Conservation (phyloP, 2,888 invertebrate species). For the Polymixis flavicincta region DNA sequence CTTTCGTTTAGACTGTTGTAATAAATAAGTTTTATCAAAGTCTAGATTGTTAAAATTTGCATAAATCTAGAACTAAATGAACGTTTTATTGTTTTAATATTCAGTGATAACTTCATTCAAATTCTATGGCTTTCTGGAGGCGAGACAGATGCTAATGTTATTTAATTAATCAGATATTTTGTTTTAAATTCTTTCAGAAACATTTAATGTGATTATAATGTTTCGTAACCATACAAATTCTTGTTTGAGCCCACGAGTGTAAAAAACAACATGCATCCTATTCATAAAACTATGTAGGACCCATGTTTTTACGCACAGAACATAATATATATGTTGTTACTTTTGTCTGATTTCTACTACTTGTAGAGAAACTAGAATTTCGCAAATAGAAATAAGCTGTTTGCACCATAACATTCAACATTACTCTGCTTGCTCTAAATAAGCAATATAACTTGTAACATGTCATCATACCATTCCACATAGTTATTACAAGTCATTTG, state of each 20-base stretch:
- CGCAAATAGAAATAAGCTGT: not conserved
- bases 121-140: not conserved
- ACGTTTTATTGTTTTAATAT: constrained; percentile 11
- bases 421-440: not conserved
- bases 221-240: constrained; percentile 5
- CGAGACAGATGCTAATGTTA: not conserved
- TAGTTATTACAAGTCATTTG: constrained; percentile 35
- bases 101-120: not conserved
- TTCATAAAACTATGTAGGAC: not conserved
- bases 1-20: constrained; percentile 22
- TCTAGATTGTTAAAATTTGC: constrained; percentile 20
- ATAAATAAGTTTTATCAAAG: constrained; percentile 10
- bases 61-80: not conserved
- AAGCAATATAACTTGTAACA: constrained; percentile 6
- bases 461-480: constrained; percentile 22
- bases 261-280: not conserved
- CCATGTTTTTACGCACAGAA: not conserved
- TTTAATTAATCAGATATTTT: not conserved
- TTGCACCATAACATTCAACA: constrained; percentile 13
- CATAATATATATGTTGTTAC: no score
- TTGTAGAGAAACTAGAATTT: not conserved
- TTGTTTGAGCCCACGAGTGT: constrained; percentile 3
- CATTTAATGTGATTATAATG: not conserved
- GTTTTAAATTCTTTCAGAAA: not conserved
- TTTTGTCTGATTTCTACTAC: not conserved